phyloP scores from a whole-genome alignment of 92 coral and sea anemone genomes.

The Siderastrea radians region DNA sequence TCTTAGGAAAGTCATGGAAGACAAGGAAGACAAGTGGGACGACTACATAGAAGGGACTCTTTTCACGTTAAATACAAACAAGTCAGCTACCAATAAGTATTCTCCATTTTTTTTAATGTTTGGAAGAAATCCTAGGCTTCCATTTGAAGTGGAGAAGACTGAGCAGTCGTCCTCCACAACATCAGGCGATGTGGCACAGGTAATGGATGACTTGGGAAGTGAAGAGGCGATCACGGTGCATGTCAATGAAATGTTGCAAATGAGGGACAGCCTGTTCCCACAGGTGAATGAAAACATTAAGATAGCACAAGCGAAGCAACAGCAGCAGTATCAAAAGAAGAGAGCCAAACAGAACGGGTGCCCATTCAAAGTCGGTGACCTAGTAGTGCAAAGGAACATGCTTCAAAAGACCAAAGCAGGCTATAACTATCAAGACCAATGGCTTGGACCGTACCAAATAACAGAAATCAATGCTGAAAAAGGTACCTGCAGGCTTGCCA shows the following conservation, averaged over 20 bases:
- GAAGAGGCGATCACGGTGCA: conserved; percentile 24
- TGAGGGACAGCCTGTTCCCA: conserved; percentile 49
- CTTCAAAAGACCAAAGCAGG: conserved; percentile 65
- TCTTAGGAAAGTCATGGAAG: conserved; percentile 59
- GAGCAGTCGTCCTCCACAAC: too few relatives aligned
- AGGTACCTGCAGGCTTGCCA: too few relatives aligned
- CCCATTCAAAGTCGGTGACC: conserved; percentile 46
- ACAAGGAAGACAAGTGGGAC: conserved; percentile 62
- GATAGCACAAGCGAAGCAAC: conserved; percentile 71
- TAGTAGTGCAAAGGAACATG: conserved; percentile 68
- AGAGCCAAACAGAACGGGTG: conserved; percentile 24
- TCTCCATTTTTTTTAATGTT: conserved; percentile 69
- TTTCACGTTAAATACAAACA: conserved; percentile 67
- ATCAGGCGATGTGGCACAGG: too few relatives aligned
- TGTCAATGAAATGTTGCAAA: conserved; percentile 35
- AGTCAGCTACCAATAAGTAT: conserved; percentile 60
- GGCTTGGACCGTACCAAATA: conserved; percentile 70
- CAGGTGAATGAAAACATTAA: conserved; percentile 40
- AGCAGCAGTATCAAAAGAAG: conserved; percentile 52
- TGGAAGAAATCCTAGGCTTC: conserved; percentile 61
- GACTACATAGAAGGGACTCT: conserved; percentile 72
- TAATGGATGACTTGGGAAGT: conserved; percentile 16
- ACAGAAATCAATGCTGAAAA: background rate
- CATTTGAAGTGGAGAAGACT: conserved; percentile 59
- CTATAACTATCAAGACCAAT: conserved; percentile 70